Evolutionary conservation across 2,888 invertebrate genomes (phyloP).

Genomic region (Phyllotreta cruciferae): DNA sequence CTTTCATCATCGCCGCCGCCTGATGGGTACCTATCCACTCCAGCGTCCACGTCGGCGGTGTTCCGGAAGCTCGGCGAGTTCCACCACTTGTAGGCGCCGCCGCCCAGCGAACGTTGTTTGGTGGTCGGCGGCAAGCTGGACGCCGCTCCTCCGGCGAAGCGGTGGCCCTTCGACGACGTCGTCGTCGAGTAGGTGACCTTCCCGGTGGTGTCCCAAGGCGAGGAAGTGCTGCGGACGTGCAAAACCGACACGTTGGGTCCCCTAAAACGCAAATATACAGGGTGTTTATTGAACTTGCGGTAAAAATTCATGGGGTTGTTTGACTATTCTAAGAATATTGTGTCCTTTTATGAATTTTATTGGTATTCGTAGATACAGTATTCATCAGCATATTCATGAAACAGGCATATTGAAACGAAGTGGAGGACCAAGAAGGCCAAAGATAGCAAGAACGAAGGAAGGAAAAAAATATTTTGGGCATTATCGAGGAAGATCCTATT

Average conservation of each 20-base stretch:
- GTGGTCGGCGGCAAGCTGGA: constrained; percentile 48
- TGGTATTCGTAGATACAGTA: too few species aligned
- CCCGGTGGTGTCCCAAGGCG: constrained; percentile 63
- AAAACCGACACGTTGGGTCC: constrained; percentile 65
- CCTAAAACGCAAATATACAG: constrained; percentile 57
- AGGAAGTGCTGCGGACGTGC: constrained; percentile 64
- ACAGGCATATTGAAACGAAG: too few species aligned
- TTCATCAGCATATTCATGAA: too few species aligned
- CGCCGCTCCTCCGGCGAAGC: constrained; percentile 46
- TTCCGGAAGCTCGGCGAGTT: constrained; percentile 54
- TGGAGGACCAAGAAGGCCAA: too few species aligned
- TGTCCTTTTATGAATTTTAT: too few species aligned
- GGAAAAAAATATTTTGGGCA: too few species aligned
- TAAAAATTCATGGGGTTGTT: too few species aligned
- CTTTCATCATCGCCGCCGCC: constrained; percentile 59
- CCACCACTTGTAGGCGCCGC: constrained; percentile 46
- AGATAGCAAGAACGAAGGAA: too few species aligned
- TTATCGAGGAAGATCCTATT: too few species aligned
- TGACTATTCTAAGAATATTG: too few species aligned
- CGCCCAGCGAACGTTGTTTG: constrained; percentile 55
- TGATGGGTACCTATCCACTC: constrained; percentile 58
- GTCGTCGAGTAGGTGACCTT: constrained; percentile 56
- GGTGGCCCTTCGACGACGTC: constrained; percentile 49
- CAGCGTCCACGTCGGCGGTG: constrained; percentile 57
- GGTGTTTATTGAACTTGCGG: too few species aligned